Evolutionary conservation across 2,113 vertebrate species (phyloP), one percentile per base, ranked within the genome.

Genomic region (Apodemus speciosus): DNA sequence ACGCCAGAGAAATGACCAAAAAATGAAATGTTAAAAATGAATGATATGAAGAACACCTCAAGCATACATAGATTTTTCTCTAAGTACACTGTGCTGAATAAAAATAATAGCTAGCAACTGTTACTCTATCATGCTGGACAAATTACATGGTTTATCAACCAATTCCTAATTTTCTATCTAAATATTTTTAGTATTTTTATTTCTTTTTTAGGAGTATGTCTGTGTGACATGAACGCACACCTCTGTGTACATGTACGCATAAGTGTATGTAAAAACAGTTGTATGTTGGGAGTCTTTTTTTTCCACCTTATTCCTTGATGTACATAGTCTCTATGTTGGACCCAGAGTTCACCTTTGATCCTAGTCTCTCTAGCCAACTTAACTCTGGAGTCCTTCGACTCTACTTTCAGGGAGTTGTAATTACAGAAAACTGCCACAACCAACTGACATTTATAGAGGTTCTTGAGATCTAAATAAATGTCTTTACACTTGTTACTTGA

Each of bases 1-100:
- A 95, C 94, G 89, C 80, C 56, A 89, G 75, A 95, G 96, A 85
- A 96, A 91, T 85, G 35, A 89, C 66, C 46, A 95, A 93, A 94
- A 93, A 56, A 60, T 85, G 88, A 87, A 88, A 95, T 83, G 76
- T 60, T 58, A 49, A 85, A 89, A 89, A 93, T 35, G 23, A 80
- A 93, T 30, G 62, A 10, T 86, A 91, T 66, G 92, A 91, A 92
- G 94, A 95, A 91, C 66, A 69, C 87, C 86, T 87, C 86, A 62
- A 85, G 18, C 95, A 93, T 88, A 92, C 96, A 91, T 94, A 96
- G 84, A 66, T 91, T 56, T 56, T 94, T 84, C 51, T 87, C 84
- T 93, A 92, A 68, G 51, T 30, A 91, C 51, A 80, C 40, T 91
- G 23, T 80, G 66, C 76, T 85, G 40, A 94, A 72, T 76, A 89